Evolutionary conservation across 1,140 invertebrate genomes (phyloP).

Genomic region (Drosophila sproati): DNA sequence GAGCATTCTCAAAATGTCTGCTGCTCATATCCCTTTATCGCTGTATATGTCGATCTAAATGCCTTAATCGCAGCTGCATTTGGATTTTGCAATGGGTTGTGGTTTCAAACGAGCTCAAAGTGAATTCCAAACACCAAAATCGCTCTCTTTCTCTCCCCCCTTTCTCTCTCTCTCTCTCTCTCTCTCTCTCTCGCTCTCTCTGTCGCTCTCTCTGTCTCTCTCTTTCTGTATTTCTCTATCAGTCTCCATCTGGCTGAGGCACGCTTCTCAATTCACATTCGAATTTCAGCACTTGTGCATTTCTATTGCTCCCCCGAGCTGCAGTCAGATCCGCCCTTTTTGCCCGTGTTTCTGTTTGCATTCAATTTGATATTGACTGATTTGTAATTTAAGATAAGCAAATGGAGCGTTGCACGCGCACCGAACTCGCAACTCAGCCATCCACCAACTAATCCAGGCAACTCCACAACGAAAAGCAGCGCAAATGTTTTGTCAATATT

Average conservation of each 20-base stretch:
- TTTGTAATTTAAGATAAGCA: conserved; percentile 82
- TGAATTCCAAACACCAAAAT: conserved; percentile 2
- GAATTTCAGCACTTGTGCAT: conserved; percentile 51
- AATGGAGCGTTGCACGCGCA: conserved; percentile 58
- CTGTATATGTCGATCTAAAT: conserved; percentile 30
- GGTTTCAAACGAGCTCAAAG: conserved; percentile 20
- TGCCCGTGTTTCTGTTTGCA: conserved; percentile 58
- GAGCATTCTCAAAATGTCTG: conserved; percentile 5
- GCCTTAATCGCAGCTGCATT: conserved; percentile 36
- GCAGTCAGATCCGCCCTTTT: conserved; percentile 6
- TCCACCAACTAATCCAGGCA: conserved; percentile 11
- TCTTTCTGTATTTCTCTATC: background rate
- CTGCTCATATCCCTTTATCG: conserved; percentile 11
- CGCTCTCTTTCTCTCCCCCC: background rate
- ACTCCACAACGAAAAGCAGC: conserved; percentile 35
- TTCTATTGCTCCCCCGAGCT: conserved; percentile 43
- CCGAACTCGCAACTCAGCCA: background rate
- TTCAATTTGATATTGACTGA: conserved; percentile 80
- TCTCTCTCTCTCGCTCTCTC: background rate
- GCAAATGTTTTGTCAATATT: conserved; percentile 81
- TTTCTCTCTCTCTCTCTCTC: background rate
- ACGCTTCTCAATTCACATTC: conserved; percentile 25
- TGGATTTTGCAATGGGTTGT: conserved; percentile 4
- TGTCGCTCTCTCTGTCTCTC: background rate
- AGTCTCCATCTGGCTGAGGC: background rate